Conservation (phyloP, 1,140 invertebrate species). For the Ceratitis capitata region DNA sequence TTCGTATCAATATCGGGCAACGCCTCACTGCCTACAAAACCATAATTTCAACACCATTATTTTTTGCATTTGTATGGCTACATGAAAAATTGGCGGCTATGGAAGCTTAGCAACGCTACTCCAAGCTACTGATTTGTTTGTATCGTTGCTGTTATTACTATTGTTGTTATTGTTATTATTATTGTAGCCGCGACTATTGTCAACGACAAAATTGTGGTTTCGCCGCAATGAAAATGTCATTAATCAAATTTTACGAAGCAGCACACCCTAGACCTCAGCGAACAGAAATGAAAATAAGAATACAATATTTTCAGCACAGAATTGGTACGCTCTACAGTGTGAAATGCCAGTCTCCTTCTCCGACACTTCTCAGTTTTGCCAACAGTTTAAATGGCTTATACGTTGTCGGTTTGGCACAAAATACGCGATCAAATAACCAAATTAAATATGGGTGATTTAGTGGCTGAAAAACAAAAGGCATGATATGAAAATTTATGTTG, state of each 20-base stretch:
- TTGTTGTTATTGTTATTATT: background rate
- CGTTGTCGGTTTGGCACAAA: background rate
- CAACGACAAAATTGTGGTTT: constrained; percentile 12
- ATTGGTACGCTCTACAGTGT: too few species aligned
- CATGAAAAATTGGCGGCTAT: background rate
- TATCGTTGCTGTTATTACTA: too few species aligned
- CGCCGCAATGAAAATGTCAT: background rate
- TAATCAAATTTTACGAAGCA: constrained; percentile 12
- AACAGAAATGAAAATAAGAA: background rate
- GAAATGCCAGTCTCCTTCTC: too few species aligned
- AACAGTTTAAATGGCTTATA: background rate
- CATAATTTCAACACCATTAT: background rate
- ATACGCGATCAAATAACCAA: background rate
- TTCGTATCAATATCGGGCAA: too few species aligned
- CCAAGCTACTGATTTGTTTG: background rate
- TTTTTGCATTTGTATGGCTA: background rate
- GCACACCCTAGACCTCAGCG: background rate
- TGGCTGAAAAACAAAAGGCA: background rate
- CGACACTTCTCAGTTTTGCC: background rate
- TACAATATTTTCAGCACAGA: too few species aligned
- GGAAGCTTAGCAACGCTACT: background rate
- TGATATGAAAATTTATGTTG: background rate
- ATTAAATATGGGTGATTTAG: constrained; percentile 33
- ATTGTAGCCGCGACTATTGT: background rate
- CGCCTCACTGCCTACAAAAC: background rate